Percentiles rank a stretch among this genome's conserved stretches.
Evolutionary conservation across 92 coral and sea anemone species (phyloP).

Genomic region (Palythoa grandiflora): DNA sequence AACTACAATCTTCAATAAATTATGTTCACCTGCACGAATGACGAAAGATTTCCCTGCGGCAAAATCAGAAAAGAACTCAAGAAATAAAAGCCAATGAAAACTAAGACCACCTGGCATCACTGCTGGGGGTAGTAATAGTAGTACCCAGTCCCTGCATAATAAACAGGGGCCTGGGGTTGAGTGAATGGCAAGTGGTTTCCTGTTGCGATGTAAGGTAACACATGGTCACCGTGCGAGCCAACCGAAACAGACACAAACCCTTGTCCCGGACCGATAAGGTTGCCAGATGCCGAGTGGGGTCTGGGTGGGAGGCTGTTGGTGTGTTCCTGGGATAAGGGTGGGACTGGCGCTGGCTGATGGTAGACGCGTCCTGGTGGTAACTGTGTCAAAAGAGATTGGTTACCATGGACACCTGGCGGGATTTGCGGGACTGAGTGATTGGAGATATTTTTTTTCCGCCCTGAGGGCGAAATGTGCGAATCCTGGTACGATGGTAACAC

Average conservation of each 20-base stretch:
- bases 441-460: conserved; percentile 73
- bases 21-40: conserved; percentile 49
- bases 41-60: conserved; percentile 25
- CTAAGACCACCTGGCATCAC: conserved; percentile 1
- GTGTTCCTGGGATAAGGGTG: conserved; percentile 65
- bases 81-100: conserved; percentile 23
- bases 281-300: conserved; percentile 95
- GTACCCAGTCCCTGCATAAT: conserved; percentile 87
- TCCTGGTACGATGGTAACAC: conserved; percentile 66
- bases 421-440: conserved; percentile 71
- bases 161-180: conserved; percentile 81
- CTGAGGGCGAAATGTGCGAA: conserved; percentile 68
- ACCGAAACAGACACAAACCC: conserved; percentile 65
- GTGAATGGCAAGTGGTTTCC: conserved; percentile 81
- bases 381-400: conserved; percentile 88
- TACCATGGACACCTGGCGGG: conserved; percentile 72
- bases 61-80: conserved; percentile 39
- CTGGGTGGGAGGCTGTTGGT: conserved; percentile 82
- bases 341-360: conserved; percentile 51
- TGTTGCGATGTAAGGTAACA: conserved; percentile 75
- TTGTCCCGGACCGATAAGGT: conserved; percentile 74
- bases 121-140: conserved; percentile 95
- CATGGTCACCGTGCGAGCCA: conserved; percentile 82
- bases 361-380: conserved; percentile 79
- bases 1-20: conserved; percentile 49